These are phyloP conservation scores for Morinoia aosen DNA, from an alignment of 2,888 invertebrate genomes.

Conservation along the genomic window DNA sequence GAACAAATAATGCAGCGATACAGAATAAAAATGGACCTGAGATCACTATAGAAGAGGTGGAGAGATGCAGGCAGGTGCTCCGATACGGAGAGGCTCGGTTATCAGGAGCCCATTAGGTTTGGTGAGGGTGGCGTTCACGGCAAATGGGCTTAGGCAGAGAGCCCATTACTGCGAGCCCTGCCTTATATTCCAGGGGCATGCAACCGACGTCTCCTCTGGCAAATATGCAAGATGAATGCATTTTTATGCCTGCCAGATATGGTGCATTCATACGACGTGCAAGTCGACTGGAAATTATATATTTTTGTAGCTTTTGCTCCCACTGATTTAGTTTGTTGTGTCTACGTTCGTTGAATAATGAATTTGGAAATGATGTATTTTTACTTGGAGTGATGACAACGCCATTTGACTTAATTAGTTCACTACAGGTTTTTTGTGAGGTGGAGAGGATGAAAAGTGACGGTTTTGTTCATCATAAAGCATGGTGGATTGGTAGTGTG, in stretches of 20 bases:
- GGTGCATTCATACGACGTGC: not conserved
- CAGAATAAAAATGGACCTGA: too few species aligned
- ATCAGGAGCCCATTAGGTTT: not conserved
- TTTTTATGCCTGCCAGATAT: not conserved
- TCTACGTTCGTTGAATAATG: not conserved
- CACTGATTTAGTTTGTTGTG: not conserved
- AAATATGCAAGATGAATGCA: not conserved
- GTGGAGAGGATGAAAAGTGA: too few species aligned
- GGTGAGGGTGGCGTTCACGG: not conserved
- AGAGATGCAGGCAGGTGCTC: not conserved
- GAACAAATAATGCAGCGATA: too few species aligned
- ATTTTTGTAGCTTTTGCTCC: not conserved
- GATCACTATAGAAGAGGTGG: not conserved
- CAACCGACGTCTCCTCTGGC: not conserved
- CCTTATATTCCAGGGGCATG: slow-evolving; percentile 4
- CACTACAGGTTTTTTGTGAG: too few species aligned
- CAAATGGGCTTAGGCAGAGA: not conserved
- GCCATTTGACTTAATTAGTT: too few species aligned
- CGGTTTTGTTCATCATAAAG: too few species aligned
- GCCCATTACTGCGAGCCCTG: not conserved
- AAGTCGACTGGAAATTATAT: not conserved
- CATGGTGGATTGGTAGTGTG: too few species aligned
- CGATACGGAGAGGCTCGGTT: not conserved
- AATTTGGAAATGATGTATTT: not conserved
- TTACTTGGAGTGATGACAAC: not conserved